phyloP scores from a whole-genome alignment of 2,797 vertebrate species.

The Sebastes cheni region DNA sequence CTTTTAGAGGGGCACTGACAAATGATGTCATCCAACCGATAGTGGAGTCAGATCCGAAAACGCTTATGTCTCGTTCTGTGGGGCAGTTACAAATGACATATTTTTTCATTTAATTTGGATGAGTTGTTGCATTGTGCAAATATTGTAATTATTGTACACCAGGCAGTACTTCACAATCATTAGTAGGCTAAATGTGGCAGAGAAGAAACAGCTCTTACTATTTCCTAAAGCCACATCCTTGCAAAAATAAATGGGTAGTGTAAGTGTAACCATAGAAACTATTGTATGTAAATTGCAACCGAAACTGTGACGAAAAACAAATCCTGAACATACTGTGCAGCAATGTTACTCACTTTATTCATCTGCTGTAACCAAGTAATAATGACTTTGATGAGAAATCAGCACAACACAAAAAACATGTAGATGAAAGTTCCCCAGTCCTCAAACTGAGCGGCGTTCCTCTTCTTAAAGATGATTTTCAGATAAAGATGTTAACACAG shows the following conservation, averaged over 20 bases:
- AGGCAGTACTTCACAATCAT: neutral
- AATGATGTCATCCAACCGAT: too few species aligned
- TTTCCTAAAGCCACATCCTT: neutral
- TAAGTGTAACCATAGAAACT: neutral
- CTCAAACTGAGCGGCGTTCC: neutral
- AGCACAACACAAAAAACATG: neutral
- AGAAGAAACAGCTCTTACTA: neutral
- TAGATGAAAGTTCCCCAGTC: slow-evolving; percentile 24
- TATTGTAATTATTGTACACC: neutral
- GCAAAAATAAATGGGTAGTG: neutral
- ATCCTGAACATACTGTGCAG: neutral
- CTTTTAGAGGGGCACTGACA: too few species aligned
- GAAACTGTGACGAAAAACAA: slow-evolving; percentile 3
- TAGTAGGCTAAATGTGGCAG: neutral
- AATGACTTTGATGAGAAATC: slow-evolving; percentile 2
- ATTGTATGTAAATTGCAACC: neutral
- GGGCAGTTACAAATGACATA: too few species aligned
- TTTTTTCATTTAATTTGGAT: too few species aligned
- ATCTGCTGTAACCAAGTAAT: neutral
- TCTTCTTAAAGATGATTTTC: slow-evolving; percentile 33
- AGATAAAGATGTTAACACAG: slow-evolving; percentile 52
- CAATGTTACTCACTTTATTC: neutral
- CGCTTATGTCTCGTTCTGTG: too few species aligned
- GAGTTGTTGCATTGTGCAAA: neutral
- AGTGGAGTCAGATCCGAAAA: too few species aligned